Conservation (phyloP, 2,113 vertebrate species). For the Eidolon helvum region DNA sequence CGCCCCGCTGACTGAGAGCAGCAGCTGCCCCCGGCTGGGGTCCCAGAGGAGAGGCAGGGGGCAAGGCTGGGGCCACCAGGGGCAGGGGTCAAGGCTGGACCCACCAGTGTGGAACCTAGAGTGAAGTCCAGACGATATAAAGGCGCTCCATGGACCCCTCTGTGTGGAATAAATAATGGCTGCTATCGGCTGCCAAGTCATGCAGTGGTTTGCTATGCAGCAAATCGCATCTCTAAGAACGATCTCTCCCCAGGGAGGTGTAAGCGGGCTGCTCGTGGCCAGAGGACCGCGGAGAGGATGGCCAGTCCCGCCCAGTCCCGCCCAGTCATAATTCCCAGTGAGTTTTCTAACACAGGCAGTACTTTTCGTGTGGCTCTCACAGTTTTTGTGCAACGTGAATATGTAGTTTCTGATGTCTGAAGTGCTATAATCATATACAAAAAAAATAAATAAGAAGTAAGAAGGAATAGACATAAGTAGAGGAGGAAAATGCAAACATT, state of each 20-base stretch:
- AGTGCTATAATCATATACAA: not conserved
- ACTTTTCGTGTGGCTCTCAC: not conserved
- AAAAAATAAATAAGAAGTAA: not conserved
- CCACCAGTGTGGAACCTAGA: not conserved
- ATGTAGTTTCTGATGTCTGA: not conserved
- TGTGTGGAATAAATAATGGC: not conserved
- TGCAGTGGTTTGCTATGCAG: not conserved
- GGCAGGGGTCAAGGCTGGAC: not conserved
- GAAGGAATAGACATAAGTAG: not conserved
- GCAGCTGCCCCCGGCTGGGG: too few relatives aligned
- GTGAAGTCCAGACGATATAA: not conserved
- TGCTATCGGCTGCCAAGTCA: not conserved
- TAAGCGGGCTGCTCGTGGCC: not conserved
- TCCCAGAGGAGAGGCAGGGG: not conserved
- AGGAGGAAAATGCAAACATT: not conserved
- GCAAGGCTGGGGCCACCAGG: not conserved
- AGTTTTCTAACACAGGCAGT: not conserved
- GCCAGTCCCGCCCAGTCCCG: not conserved
- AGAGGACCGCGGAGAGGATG: not conserved
- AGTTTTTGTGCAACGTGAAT: not conserved
- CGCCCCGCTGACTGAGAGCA: not conserved
- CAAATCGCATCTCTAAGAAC: not conserved
- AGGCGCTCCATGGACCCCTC: not conserved
- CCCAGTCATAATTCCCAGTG: not conserved
- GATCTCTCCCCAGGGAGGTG: not conserved